Evolutionary conservation across 1,140 invertebrate genomes (phyloP).

Genomic region (Oreohelix idahoensis): DNA sequence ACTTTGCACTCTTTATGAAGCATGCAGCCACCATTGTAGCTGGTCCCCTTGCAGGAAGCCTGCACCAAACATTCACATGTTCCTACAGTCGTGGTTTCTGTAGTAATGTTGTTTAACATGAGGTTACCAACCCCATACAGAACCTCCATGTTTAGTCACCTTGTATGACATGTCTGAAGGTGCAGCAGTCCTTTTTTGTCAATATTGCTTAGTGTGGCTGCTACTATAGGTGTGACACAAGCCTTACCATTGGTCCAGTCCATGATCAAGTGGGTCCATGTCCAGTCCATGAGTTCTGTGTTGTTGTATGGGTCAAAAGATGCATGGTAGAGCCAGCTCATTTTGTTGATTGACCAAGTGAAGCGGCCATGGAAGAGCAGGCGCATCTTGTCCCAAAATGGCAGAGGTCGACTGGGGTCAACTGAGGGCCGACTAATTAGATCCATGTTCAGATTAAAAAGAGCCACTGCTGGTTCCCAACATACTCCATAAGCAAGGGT

Average conservation of each 20-base stretch:
- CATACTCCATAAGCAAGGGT: constrained; percentile 96
- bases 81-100: too few species aligned
- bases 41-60: too few species aligned
- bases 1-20: too few species aligned
- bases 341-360: constrained; percentile 87
- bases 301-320: constrained; percentile 98
- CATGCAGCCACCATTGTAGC: too few species aligned
- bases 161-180: too few species aligned
- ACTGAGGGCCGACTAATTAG: constrained; percentile 88
- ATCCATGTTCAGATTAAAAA: constrained; percentile 88
- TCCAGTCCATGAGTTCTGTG: constrained; percentile 97
- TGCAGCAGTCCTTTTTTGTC: too few species aligned
- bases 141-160: too few species aligned
- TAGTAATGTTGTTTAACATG: too few species aligned
- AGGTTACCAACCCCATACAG: too few species aligned
- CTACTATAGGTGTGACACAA: too few species aligned
- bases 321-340: constrained; percentile 92
- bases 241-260: constrained; percentile 98
- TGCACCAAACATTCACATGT: too few species aligned
- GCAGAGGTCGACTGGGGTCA: constrained; percentile 89
- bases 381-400: constrained; percentile 97
- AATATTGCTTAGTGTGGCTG: too few species aligned
- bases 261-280: constrained; percentile 91
- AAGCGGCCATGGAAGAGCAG: constrained; percentile 92
- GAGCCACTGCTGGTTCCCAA: constrained; percentile 98